Evolutionary conservation across 2,888 invertebrate genomes (phyloP).

Genomic region (Melinopterus prodromus): DNA sequence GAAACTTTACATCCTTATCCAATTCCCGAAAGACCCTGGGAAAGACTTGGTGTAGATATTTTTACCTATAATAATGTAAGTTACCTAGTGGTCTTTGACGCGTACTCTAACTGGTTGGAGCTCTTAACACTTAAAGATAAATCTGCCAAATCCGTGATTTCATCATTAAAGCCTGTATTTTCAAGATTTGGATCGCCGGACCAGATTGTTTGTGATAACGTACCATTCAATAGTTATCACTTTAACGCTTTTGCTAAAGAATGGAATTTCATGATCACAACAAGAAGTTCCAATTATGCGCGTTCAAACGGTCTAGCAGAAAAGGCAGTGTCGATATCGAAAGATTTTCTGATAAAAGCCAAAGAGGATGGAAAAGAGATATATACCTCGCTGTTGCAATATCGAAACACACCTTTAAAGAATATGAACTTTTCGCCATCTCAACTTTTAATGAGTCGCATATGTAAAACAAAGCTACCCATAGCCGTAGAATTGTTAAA

Average conservation of each 20-base stretch:
- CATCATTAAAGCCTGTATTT: conserved; percentile 41
- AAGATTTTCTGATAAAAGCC: conserved; percentile 41
- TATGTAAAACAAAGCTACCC: conserved; percentile 33
- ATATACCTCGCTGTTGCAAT: conserved; percentile 38
- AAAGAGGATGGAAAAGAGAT: conserved; percentile 30
- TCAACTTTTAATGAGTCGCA: conserved; percentile 39
- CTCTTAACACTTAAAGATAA: conserved; percentile 11
- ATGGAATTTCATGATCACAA: conserved; percentile 41
- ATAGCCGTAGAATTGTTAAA: conserved; percentile 14
- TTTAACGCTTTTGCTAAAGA: conserved; percentile 37
- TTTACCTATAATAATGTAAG: conserved; percentile 22
- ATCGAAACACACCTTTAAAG: conserved; percentile 40
- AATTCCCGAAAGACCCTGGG: conserved; percentile 25
- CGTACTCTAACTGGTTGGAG: conserved; percentile 28
- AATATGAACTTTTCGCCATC: conserved; percentile 36
- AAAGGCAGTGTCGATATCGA: conserved; percentile 37
- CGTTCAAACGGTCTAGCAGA: conserved; percentile 45
- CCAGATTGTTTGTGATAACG: conserved; percentile 42
- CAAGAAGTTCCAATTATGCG: conserved; percentile 43
- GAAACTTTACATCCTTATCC: conserved; percentile 22
- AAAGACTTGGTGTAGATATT: conserved; percentile 27
- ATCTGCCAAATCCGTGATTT: conserved; percentile 32
- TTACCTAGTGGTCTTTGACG: conserved; percentile 23
- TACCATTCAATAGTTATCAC: conserved; percentile 36
- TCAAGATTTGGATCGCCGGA: conserved; percentile 41